These are phyloP conservation scores for Lates japonicus DNA, from an alignment of 2,797 vertebrate genomes.

Conservation along the genomic window DNA sequence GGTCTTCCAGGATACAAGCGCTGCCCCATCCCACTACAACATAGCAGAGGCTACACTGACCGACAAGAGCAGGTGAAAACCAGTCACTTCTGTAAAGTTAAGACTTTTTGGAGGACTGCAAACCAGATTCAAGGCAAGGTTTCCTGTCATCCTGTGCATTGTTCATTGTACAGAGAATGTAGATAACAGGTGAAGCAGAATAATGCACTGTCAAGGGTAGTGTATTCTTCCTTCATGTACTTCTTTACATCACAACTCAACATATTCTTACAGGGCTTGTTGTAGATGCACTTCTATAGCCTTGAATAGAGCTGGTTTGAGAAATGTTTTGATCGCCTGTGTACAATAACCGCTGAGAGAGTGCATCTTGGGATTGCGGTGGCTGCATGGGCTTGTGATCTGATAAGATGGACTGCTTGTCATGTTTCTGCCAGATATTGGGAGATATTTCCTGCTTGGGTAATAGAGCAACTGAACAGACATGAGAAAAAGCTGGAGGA, in stretches of 20 bases:
- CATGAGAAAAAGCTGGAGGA: conserved; percentile 24
- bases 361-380: conserved; percentile 45
- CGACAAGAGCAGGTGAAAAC: conserved; percentile 47
- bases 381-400: conserved; percentile 43
- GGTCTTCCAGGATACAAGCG: not conserved
- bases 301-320: conserved; percentile 9
- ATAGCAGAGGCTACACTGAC: conserved; percentile 27
- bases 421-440: conserved; percentile 66
- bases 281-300: not conserved
- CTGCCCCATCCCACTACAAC: conserved; percentile 7
- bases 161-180: conserved; percentile 22
- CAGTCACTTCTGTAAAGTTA: conserved; percentile 20
- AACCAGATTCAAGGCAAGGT: conserved; percentile 21
- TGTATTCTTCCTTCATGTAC: conserved; percentile 20
- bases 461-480: conserved; percentile 54
- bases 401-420: conserved; percentile 66
- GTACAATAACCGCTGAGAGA: conserved; percentile 48
- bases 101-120: conserved; percentile 12
- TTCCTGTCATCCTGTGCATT: conserved; percentile 24
- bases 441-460: conserved; percentile 54
- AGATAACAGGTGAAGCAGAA: conserved; percentile 41
- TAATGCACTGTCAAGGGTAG: conserved; percentile 26
- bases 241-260: conserved; percentile 36
- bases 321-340: conserved; percentile 21
- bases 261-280: not conserved